Percentiles rank a stretch among this genome's conserved stretches.
These are phyloP conservation scores for Sitodiplosis mosellana DNA, from an alignment of 1,140 invertebrate genomes.

Conservation along the genomic window DNA sequence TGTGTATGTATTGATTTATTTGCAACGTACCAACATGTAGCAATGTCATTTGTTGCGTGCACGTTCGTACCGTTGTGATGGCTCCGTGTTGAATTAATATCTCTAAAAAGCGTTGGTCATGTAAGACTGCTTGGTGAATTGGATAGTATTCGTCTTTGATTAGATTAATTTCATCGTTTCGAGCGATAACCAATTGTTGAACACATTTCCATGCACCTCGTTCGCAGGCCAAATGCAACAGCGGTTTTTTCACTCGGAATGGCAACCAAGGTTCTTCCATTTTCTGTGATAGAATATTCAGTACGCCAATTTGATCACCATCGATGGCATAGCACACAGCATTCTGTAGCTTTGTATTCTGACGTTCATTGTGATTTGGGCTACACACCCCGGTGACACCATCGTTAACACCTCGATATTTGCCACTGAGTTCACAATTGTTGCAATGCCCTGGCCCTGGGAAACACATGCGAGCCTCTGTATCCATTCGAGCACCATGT, in stretches of 20 bases:
- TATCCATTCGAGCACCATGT: constrained; percentile 33
- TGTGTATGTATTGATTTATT: no score
- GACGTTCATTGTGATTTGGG: constrained; percentile 14
- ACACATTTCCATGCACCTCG: constrained; percentile 34
- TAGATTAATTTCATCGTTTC: constrained; percentile 51
- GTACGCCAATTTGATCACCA: constrained; percentile 43
- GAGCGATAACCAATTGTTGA: constrained; percentile 25
- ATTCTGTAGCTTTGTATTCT: constrained; percentile 43
- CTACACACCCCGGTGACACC: constrained; percentile 7
- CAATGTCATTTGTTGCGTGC: constrained; percentile 54
- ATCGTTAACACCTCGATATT: constrained; percentile 14
- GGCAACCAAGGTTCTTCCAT: constrained; percentile 39
- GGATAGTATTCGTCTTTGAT: constrained; percentile 60
- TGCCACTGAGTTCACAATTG: constrained; percentile 40
- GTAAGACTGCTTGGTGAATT: constrained; percentile 49
- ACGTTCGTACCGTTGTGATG: constrained; percentile 43
- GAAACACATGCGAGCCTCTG: constrained; percentile 41
- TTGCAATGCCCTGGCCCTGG: constrained; percentile 45
- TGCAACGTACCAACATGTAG: constrained; percentile 36
- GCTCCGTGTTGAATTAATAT: constrained; percentile 44
- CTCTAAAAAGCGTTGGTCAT: constrained; percentile 45
- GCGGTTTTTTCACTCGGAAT: constrained; percentile 34
- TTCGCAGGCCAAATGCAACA: constrained; percentile 47
- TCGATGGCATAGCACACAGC: constrained; percentile 54
- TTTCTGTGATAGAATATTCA: constrained; percentile 44